These are phyloP conservation scores for Pseudomugil tenellus DNA, from an alignment of 2,797 vertebrate genomes.

Conservation along the genomic window DNA sequence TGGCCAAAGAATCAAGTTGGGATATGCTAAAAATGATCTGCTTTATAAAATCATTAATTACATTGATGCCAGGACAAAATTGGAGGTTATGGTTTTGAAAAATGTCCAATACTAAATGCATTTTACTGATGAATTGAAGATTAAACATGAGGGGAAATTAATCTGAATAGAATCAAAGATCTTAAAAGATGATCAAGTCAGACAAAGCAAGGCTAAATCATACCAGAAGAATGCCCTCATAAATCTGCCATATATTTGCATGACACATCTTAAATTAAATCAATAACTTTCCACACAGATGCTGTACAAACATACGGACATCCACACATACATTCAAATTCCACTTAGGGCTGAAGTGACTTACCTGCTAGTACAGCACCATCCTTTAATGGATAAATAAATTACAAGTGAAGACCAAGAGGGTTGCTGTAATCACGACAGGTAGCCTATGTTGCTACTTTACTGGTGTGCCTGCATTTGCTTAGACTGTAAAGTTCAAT, in stretches of 20 bases:
- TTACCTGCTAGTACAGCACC: slow-evolving; percentile 20
- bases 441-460: too few species aligned
- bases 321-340: slow-evolving; percentile 14
- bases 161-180: neutral
- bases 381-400: too few species aligned
- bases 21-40: neutral
- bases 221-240: neutral
- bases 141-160: neutral
- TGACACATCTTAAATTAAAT: neutral
- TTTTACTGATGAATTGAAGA: neutral
- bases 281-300: neutral
- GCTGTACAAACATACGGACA: neutral
- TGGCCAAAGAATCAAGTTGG: too few species aligned
- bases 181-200: neutral
- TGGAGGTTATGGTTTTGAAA: neutral
- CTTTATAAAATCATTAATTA: neutral
- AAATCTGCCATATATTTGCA: neutral
- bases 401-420: too few species aligned
- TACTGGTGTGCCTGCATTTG: too few species aligned
- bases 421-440: too few species aligned
- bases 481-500: too few species aligned
- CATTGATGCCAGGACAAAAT: neutral
- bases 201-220: neutral
- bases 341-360: slow-evolving; percentile 32
- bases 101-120: neutral